phyloP scores from a whole-genome alignment of 2,888 invertebrate species.

The Cataglyphis albicans region DNA sequence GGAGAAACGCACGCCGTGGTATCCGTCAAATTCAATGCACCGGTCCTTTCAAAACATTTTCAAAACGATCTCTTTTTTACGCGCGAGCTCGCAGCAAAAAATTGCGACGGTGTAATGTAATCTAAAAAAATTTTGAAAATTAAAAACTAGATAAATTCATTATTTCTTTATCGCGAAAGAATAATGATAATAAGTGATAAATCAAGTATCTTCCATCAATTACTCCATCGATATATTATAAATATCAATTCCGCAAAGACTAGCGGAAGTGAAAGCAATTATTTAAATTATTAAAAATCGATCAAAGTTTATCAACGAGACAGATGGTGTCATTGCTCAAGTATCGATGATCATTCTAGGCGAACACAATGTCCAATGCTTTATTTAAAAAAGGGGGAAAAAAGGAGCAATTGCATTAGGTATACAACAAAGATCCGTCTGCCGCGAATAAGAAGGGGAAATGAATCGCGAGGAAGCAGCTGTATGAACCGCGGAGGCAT shows the following conservation, averaged over 20 bases:
- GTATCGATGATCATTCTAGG: conserved; percentile 62
- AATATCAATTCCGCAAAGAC: not conserved
- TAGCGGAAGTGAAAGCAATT: no score
- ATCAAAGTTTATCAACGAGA: conserved; percentile 31
- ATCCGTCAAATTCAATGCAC: not conserved
- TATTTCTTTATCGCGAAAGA: not conserved
- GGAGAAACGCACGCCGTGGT: not conserved
- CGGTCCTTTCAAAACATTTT: not conserved
- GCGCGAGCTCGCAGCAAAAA: not conserved
- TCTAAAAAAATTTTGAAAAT: not conserved
- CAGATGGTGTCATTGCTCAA: conserved; percentile 59
- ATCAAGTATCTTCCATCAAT: not conserved
- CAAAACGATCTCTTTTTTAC: not conserved
- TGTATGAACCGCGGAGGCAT: conserved; percentile 42
- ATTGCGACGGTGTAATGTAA: not conserved
- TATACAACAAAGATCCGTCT: conserved; percentile 40
- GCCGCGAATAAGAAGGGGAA: not conserved
- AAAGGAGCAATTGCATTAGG: conserved; percentile 17
- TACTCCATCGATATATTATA: not conserved
- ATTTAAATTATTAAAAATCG: conserved; percentile 5
- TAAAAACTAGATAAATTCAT: not conserved
- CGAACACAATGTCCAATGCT: not conserved
- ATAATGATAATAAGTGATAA: not conserved
- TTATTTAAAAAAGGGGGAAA: conserved; percentile 21
- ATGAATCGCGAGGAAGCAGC: conserved; percentile 54